Conservation (phyloP, 1,140 invertebrate species). For the Ceratitis capitata region DNA sequence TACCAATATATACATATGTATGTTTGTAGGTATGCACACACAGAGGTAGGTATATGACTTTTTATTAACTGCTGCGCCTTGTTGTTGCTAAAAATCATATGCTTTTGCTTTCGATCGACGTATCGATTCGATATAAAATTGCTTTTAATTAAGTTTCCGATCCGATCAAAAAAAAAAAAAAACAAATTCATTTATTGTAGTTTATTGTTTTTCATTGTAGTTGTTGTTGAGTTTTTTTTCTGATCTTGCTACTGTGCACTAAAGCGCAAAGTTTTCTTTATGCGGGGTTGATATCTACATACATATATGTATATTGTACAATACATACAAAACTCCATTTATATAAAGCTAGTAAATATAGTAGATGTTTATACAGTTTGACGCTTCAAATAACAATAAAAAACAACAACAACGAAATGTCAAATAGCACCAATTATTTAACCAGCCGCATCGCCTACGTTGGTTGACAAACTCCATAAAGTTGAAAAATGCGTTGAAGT, state of each 20-base stretch:
- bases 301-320: not conserved
- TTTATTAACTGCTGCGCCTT: not conserved
- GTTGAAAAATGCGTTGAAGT: not conserved
- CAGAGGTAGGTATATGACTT: too few species aligned
- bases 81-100: not conserved
- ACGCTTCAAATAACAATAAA: too few species aligned
- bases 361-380: too few species aligned
- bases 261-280: not conserved
- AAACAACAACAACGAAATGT: not conserved
- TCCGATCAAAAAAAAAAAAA: not conserved
- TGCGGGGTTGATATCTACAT: not conserved
- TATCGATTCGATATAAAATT: conserved; percentile 2
- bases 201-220: not conserved
- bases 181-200: not conserved
- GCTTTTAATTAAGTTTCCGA: not conserved
- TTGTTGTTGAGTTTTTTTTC: not conserved
- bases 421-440: not conserved
- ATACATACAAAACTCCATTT: not conserved
- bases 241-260: not conserved
- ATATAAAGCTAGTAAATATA: too few species aligned
- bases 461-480: not conserved
- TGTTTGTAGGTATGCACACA: not conserved
- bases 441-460: not conserved
- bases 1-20: too few species aligned
- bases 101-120: not conserved